Conservation (phyloP, 2,888 invertebrate species). For the Agriopis aurantiaria region DNA sequence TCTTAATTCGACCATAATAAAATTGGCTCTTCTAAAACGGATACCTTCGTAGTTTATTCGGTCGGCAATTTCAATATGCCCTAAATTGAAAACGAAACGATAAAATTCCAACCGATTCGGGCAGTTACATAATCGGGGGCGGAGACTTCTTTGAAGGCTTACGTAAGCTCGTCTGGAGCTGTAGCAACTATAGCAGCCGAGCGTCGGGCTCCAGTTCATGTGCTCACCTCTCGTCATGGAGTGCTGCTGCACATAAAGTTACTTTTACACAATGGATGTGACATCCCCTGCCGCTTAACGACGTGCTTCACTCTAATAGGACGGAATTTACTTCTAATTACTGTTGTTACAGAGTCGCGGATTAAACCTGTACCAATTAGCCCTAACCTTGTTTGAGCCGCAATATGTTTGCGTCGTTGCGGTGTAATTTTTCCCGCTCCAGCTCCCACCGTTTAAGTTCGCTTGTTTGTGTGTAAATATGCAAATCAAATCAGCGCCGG, state of each 20-base stretch:
- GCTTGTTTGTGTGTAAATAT: conserved; percentile 52
- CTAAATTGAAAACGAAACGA: conserved; percentile 61
- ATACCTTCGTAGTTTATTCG: conserved; percentile 48
- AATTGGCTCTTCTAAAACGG: conserved; percentile 42
- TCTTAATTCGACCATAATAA: conserved; percentile 36
- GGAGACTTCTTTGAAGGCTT: conserved; percentile 71
- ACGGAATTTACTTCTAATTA: conserved; percentile 49
- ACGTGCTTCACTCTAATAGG: conserved; percentile 46
- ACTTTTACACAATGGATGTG: conserved; percentile 25
- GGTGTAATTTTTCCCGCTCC: conserved; percentile 32
- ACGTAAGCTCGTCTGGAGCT: conserved; percentile 76
- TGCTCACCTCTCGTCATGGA: conserved; percentile 5
- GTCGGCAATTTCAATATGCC: conserved; percentile 58
- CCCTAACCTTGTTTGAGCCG: conserved; percentile 40
- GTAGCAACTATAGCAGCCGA: conserved; percentile 39
- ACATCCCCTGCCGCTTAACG: conserved; percentile 41
- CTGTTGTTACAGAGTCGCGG: conserved; percentile 42
- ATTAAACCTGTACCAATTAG: conserved; percentile 47
- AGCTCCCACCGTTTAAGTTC: conserved; percentile 13
- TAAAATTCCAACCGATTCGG: conserved; percentile 66
- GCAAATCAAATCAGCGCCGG: conserved; percentile 51
- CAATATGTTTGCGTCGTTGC: conserved; percentile 37
- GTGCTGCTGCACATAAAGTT: not conserved
- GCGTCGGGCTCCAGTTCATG: not conserved
- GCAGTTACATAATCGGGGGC: conserved; percentile 80